phyloP scores from a whole-genome alignment of 2,888 invertebrate species.

The Dasysyrphus tricinctus region DNA sequence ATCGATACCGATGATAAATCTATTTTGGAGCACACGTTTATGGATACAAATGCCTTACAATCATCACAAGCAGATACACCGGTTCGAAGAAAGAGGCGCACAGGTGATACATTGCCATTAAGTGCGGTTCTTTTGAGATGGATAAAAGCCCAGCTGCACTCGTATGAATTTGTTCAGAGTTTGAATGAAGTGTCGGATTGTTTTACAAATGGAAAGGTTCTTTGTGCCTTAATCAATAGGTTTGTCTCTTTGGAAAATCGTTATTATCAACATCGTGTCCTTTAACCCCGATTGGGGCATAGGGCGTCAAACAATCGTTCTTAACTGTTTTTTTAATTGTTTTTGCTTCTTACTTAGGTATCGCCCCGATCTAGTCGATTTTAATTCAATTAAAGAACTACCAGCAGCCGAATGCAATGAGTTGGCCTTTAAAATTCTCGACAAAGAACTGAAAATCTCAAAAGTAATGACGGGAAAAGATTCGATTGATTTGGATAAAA shows the following conservation, averaged over 20 bases:
- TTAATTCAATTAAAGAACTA: conserved; percentile 86
- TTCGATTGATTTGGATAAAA: conserved; percentile 82
- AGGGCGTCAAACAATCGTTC: no score
- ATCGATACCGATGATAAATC: conserved; percentile 89
- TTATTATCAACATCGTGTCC: no score
- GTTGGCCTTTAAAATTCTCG: conserved; percentile 93
- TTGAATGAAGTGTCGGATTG: conserved; percentile 82
- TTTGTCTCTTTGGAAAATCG: conserved; percentile 59
- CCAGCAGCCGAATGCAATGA: conserved; percentile 89
- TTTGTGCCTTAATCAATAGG: conserved; percentile 83
- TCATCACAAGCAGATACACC: conserved; percentile 87
- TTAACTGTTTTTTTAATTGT: neutral
- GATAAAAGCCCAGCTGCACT: conserved; percentile 82
- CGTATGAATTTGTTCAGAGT: conserved; percentile 80
- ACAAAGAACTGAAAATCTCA: conserved; percentile 91
- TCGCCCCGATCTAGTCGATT: conserved; percentile 94
- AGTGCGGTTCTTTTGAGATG: conserved; percentile 82
- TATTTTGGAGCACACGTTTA: conserved; percentile 84
- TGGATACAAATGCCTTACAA: conserved; percentile 85
- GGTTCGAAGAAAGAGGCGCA: conserved; percentile 81
- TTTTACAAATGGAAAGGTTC: conserved; percentile 82
- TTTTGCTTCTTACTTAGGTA: conserved; percentile 86
- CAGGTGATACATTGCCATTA: conserved; percentile 82
- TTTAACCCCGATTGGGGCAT: no score
- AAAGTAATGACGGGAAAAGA: conserved; percentile 91